Evolutionary conservation across 2,888 invertebrate genomes (phyloP), one percentile per base, ranked within the genome.

Genomic region (Chelonus formosanus): DNA sequence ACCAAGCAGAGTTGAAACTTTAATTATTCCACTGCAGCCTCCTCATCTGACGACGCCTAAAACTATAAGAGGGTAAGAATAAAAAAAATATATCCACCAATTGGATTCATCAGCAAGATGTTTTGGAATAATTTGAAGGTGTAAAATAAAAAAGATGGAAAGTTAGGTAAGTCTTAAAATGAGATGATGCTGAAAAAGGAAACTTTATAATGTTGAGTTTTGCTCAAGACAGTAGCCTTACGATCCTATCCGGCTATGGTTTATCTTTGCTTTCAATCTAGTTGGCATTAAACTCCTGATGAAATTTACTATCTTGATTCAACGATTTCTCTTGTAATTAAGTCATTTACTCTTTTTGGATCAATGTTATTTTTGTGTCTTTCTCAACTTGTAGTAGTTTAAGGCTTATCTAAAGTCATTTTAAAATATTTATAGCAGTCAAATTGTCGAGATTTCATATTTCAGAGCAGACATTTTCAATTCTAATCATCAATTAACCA

Each of bases 261-360:
- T 70, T 70, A 71, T 71, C 71, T 48, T 45, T 57, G 69, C 67
- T 68, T 67, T 71, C 67, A 68, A 71, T 71, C 71, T 63, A 65
- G 65, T 65, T 69, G 50, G 35, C 55, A 43, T 57, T 44, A 31
- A 32, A 63, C 31, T n/a, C 55, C 56, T 52, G 61, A 47, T 47
- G 55, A 67, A 65, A 58, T 63, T 55, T 52, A 65, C 63, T 55
- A 40, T 63, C 47, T 8, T 40, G 61, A 44, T 43, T 31, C 48
- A 34, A 35, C 56, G 43, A 61, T 66, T 66, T 64, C 58, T 45
- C 58, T 52, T 53, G 43, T 58, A 60, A 60, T 35, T 60, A 35
- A 60, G 50, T 60, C 60, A 52, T 50, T 36, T 52, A 40, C 36
- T 32, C 32, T 52, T 52, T 52, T 32, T 20, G 31, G 48, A 48